phyloP scores from a whole-genome alignment of 2,888 invertebrate genomes.

The Dynastes hyllus region DNA sequence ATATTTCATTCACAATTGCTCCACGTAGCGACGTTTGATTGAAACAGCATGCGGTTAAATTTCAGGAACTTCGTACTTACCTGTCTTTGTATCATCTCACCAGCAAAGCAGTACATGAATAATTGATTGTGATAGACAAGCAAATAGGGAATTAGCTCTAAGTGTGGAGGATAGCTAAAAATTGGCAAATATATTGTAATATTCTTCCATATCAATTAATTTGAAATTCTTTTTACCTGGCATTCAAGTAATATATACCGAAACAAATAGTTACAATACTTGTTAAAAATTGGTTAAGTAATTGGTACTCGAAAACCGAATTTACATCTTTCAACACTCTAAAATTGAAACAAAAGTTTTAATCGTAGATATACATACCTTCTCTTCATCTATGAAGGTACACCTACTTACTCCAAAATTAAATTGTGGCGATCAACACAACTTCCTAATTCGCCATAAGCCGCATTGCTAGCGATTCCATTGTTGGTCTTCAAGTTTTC shows the following conservation, averaged over 20 bases:
- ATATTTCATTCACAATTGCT: too few species aligned
- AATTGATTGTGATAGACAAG: constrained; percentile 41
- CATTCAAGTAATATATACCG: constrained; percentile 42
- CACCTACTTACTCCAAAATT: constrained; percentile 32
- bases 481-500: background rate
- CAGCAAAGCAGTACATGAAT: constrained; percentile 42
- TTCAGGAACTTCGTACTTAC: background rate
- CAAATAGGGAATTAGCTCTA: constrained; percentile 41
- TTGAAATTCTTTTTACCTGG: constrained; percentile 4
- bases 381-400: too few species aligned
- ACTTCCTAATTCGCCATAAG: constrained; percentile 3
- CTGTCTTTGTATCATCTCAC: constrained; percentile 38
- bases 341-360: background rate
- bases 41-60: too few species aligned
- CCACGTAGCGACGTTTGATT: too few species aligned
- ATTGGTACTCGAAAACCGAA: constrained; percentile 30
- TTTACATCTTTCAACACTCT: constrained; percentile 30
- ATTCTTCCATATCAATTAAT: background rate
- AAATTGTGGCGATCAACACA: constrained; percentile 23
- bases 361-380: too few species aligned
- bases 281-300: constrained; percentile 40
- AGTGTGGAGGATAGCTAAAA: constrained; percentile 41
- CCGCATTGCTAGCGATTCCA: background rate
- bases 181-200: background rate
- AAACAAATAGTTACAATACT: constrained; percentile 28